Evolutionary conservation across 2,113 vertebrate genomes (phyloP).

Genomic region (Propithecus coquereli): DNA sequence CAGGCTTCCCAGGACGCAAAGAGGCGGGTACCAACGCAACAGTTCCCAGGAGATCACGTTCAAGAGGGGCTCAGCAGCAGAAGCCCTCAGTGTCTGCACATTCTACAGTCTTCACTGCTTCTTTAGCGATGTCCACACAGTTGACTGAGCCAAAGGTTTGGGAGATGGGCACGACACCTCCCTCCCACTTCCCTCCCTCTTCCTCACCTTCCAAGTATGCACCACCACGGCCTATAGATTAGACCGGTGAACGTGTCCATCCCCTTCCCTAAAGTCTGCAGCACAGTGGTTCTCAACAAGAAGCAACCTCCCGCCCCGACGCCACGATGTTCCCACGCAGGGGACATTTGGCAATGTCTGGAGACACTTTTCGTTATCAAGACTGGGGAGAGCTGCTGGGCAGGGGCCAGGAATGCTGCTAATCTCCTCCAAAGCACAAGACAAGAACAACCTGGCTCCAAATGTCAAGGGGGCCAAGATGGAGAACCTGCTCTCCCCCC

Average conservation of each 20-base stretch:
- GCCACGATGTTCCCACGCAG: background rate
- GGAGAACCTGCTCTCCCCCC: background rate
- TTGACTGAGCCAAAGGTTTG: rapidly evolving
- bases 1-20: rapidly evolving
- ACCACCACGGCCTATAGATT: rapidly evolving
- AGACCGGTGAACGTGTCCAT: no score
- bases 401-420: background rate
- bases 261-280: background rate
- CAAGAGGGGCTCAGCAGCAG: background rate
- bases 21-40: rapidly evolving
- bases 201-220: background rate
- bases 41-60: rapidly evolving
- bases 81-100: rapidly evolving
- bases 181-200: background rate
- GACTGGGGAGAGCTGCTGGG: rapidly evolving
- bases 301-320: rapidly evolving
- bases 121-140: background rate
- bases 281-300: background rate
- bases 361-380: background rate
- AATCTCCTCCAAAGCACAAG: rapidly evolving
- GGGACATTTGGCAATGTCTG: rapidly evolving
- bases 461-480: rapidly evolving
- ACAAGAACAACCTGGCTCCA: background rate
- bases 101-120: background rate
- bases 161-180: background rate